These are phyloP conservation scores for Petrocephalus schoutedeni DNA, from an alignment of 2,797 vertebrate genomes.

Conservation along the genomic window DNA sequence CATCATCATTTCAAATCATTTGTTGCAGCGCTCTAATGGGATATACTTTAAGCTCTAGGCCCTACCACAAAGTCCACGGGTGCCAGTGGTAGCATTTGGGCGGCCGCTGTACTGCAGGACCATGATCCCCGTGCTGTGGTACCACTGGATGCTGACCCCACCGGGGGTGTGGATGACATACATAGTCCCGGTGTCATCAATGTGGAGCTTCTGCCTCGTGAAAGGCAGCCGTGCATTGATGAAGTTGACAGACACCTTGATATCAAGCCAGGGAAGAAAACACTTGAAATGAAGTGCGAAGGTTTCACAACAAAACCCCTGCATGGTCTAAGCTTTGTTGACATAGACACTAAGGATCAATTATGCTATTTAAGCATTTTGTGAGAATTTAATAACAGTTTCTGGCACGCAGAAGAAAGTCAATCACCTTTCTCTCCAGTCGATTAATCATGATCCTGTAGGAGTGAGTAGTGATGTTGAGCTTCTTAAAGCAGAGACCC, in stretches of 20 bases:
- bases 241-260: slow-evolving; percentile 85
- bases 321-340: not conserved
- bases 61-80: slow-evolving; percentile 91
- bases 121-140: slow-evolving; percentile 91
- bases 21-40: not conserved
- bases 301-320: not conserved
- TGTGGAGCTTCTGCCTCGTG: slow-evolving; percentile 71
- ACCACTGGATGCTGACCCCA: slow-evolving; percentile 87
- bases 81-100: slow-evolving; percentile 67
- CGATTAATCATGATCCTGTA: slow-evolving; percentile 80
- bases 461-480: slow-evolving; percentile 80
- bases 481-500: slow-evolving; percentile 90
- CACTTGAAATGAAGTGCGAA: not conserved
- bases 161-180: slow-evolving; percentile 84
- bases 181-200: slow-evolving; percentile 94
- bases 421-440: slow-evolving; percentile 79
- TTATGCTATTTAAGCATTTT: not conserved
- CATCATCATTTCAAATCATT: not conserved
- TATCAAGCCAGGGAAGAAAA: slow-evolving; percentile 14
- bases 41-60: not conserved
- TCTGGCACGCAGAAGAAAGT: not conserved
- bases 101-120: slow-evolving; percentile 78
- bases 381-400: not conserved
- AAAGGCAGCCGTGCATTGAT: slow-evolving; percentile 76
- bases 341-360: not conserved